Evolutionary conservation across 2,113 vertebrate species (phyloP).

Genomic region (Corythornis madagascariensis): DNA sequence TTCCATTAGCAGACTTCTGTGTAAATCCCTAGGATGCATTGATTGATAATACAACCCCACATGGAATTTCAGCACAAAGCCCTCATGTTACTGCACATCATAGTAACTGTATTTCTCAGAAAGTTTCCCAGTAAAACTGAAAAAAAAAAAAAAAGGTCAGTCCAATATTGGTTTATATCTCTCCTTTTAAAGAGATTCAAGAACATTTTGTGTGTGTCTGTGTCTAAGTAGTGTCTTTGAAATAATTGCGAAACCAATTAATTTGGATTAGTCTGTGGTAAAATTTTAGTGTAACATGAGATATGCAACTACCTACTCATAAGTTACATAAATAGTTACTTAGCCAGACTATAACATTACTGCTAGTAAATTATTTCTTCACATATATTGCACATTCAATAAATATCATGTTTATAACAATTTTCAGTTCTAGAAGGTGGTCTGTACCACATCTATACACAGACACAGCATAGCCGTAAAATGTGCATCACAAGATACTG

Average conservation of each 20-base stretch:
- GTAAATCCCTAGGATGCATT: constrained; percentile 32
- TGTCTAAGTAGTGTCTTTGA: not conserved
- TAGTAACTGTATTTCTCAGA: not conserved
- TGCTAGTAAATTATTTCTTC: not conserved
- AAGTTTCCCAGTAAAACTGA: not conserved
- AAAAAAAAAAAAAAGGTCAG: not conserved
- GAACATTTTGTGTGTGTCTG: not conserved
- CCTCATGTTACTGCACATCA: not conserved
- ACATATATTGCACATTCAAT: not conserved
- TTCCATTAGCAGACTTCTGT: constrained; percentile 59
- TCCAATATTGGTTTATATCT: not conserved
- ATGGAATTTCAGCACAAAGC: constrained; percentile 40
- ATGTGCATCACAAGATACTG: not conserved
- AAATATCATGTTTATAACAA: not conserved
- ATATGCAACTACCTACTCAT: not conserved
- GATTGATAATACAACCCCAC: constrained; percentile 32
- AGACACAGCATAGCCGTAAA: not conserved
- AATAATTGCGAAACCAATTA: not conserved
- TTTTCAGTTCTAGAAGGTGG: not conserved
- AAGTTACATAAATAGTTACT: not conserved
- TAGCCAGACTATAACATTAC: not conserved
- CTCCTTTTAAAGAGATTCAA: not conserved
- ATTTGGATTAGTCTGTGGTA: not conserved
- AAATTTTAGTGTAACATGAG: not conserved
- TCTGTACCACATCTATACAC: not conserved